Evolutionary conservation across 2,797 vertebrate genomes (phyloP).

Genomic region (Sebastolobus alascanus): DNA sequence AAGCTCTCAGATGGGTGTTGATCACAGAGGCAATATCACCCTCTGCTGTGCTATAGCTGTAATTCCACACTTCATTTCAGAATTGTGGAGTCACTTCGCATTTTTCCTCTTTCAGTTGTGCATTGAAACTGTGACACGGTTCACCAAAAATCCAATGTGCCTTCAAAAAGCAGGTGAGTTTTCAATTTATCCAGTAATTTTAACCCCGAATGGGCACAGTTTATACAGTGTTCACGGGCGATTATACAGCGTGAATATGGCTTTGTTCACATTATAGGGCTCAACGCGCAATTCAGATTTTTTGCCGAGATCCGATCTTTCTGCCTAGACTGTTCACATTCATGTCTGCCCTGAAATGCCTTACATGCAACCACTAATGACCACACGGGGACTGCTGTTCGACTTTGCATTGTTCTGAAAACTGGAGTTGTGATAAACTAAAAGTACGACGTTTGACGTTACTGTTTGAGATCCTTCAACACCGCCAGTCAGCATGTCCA

Average conservation of each 20-base stretch:
- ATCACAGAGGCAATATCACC: slow-evolving; percentile 31
- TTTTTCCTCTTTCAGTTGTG: slow-evolving; percentile 85
- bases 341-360: too few species aligned
- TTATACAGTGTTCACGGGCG: neutral
- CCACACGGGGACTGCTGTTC: too few species aligned
- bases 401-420: too few species aligned
- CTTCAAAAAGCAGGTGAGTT: slow-evolving; percentile 91
- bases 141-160: slow-evolving; percentile 82
- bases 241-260: neutral
- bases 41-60: slow-evolving; percentile 45
- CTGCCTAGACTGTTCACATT: too few species aligned
- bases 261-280: too few species aligned
- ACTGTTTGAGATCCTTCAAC: too few species aligned
- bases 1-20: slow-evolving; percentile 4
- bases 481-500: too few species aligned
- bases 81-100: neutral
- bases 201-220: neutral
- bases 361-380: too few species aligned
- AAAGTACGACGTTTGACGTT: too few species aligned
- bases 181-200: neutral
- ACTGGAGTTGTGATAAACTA: too few species aligned
- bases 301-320: too few species aligned
- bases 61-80: neutral
- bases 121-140: slow-evolving; percentile 86
- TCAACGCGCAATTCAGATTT: too few species aligned